Percentiles rank a stretch among this genome's conserved stretches.
Evolutionary conservation across 2,888 invertebrate species (phyloP).

Genomic region (Penaeus monodon): DNA sequence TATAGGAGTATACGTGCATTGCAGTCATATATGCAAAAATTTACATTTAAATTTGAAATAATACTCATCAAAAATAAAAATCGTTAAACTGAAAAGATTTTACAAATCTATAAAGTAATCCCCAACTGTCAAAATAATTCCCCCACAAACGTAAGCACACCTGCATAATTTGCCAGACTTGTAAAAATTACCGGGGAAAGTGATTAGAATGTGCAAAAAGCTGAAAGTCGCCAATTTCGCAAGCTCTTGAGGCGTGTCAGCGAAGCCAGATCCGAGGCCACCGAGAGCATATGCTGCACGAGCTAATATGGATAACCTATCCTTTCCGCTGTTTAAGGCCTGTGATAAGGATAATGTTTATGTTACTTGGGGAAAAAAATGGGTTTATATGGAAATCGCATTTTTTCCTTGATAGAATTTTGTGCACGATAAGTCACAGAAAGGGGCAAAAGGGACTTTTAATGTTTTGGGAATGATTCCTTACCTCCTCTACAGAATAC

Average conservation of each 20-base stretch:
- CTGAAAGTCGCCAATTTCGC: constrained; percentile 83
- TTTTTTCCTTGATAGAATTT: too few relatives aligned
- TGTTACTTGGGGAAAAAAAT: too few relatives aligned
- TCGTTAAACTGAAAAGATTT: too few relatives aligned
- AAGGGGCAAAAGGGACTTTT: too few relatives aligned
- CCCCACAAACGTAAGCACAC: background rate
- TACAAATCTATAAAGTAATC: background rate
- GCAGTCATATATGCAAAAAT: too few relatives aligned
- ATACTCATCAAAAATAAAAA: too few relatives aligned
- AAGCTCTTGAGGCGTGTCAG: constrained; percentile 87
- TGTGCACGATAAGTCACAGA: background rate
- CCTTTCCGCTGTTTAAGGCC: constrained; percentile 87
- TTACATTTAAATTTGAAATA: too few relatives aligned
- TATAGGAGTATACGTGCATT: too few relatives aligned
- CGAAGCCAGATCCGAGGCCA: constrained; percentile 98
- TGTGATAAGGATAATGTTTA: constrained; percentile 66
- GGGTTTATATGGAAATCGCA: too few relatives aligned
- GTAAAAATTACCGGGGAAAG: constrained; percentile 67
- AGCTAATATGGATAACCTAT: constrained; percentile 96
- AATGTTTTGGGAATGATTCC: constrained; percentile 13
- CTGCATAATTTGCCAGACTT: background rate
- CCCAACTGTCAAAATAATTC: background rate
- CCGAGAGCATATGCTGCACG: constrained; percentile 98
- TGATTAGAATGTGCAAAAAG: constrained; percentile 89
- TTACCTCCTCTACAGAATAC: constrained; percentile 84